Conservation (phyloP, 2,113 vertebrate genomes). For the Ellobius talpinus region DNA sequence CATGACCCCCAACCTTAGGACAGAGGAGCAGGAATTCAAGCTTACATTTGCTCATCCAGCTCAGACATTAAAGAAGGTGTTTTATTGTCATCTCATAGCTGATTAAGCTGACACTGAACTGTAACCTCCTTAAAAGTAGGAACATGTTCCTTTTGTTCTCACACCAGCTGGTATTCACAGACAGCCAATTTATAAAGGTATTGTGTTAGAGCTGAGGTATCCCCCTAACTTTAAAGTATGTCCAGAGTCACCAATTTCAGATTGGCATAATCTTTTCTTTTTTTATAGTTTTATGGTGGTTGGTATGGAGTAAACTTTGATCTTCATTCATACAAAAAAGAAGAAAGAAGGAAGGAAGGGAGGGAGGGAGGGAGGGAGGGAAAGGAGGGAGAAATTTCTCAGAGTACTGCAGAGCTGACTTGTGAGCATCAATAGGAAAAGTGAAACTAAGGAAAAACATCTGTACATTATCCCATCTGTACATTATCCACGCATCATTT, state of each 20-base stretch:
- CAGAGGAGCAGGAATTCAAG: background rate
- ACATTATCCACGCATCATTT: background rate
- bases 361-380: no score
- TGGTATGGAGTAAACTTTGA: background rate
- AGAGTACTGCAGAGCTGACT: background rate
- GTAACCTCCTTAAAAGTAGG: background rate
- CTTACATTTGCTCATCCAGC: background rate
- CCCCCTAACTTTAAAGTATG: background rate
- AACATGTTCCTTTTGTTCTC: background rate
- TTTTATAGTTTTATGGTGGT: background rate
- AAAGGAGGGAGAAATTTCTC: background rate
- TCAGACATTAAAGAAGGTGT: background rate
- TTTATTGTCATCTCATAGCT: background rate
- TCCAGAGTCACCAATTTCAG: background rate
- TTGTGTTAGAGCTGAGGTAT: background rate
- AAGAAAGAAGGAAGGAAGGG: background rate
- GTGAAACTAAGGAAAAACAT: background rate
- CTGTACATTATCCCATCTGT: background rate
- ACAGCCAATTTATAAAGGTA: background rate
- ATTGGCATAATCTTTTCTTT: background rate
- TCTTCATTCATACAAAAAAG: background rate
- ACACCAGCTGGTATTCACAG: background rate
- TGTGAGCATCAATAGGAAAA: slow-evolving; percentile 2
- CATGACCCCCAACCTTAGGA: no score
- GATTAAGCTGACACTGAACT: background rate